Evolutionary conservation across 2,888 invertebrate genomes (phyloP).

Genomic region (Platycheirus albimanus): DNA sequence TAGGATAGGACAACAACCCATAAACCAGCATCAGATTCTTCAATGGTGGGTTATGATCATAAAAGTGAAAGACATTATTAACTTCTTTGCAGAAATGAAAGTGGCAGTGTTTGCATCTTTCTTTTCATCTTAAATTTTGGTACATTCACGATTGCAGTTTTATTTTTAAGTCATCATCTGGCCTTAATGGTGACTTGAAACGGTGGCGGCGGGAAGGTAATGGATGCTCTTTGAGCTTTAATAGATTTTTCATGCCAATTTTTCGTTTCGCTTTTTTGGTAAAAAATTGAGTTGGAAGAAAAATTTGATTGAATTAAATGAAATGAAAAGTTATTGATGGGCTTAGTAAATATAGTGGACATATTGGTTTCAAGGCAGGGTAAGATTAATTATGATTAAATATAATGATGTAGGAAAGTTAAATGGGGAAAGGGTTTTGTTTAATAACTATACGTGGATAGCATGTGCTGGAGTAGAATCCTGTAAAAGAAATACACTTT

Average conservation of each 20-base stretch:
- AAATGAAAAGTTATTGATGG: not conserved
- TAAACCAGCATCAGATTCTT: not conserved
- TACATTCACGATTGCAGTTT: constrained; percentile 7
- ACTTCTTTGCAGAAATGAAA: constrained; percentile 20
- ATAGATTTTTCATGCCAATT: constrained; percentile 6
- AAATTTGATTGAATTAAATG: not conserved
- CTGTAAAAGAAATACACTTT: too few relatives aligned
- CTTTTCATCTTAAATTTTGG: not conserved
- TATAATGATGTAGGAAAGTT: too few relatives aligned
- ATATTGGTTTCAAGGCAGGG: not conserved
- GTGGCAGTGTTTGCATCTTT: constrained; percentile 11
- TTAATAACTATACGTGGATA: too few relatives aligned
- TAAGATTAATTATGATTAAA: too few relatives aligned
- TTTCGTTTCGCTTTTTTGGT: not conserved
- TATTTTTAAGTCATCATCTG: not conserved
- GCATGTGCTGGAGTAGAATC: too few relatives aligned
- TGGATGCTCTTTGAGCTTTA: not conserved
- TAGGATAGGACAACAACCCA: constrained; percentile 40
- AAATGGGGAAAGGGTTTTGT: too few relatives aligned
- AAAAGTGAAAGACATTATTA: constrained; percentile 59
- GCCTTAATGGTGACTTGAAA: not conserved
- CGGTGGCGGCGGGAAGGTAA: not conserved
- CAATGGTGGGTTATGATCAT: constrained; percentile 43
- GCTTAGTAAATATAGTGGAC: not conserved
- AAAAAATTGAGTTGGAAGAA: not conserved